A percentile compares a stretch with the other conserved stretches of the same genome.
phyloP scores from a whole-genome alignment of 2,888 invertebrate genomes.

The Meta bourneti region DNA sequence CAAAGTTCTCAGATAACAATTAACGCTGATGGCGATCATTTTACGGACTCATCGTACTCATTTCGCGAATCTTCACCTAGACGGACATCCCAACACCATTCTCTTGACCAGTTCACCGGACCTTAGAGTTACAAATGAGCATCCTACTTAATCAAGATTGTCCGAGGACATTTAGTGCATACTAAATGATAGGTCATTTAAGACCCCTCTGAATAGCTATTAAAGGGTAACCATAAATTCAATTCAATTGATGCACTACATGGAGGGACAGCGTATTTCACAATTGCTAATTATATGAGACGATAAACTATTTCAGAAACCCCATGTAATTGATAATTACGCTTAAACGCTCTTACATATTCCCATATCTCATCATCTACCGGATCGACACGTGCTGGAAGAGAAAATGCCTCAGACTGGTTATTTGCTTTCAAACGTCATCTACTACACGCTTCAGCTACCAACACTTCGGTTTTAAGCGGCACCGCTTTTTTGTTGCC shows the following conservation, averaged over 20 bases:
- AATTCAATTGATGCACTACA: conserved; percentile 30
- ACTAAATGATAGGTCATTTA: conserved; percentile 64
- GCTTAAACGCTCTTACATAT: conserved; percentile 61
- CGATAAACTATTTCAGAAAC: conserved; percentile 68
- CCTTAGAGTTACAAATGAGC: conserved; percentile 49
- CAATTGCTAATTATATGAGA: conserved; percentile 60
- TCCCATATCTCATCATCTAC: conserved; percentile 58
- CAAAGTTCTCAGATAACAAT: not conserved
- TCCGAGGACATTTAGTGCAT: conserved; percentile 47
- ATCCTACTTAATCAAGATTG: conserved; percentile 33
- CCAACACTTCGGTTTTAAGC: conserved; percentile 15
- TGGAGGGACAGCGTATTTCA: conserved; percentile 27
- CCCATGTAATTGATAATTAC: conserved; percentile 70
- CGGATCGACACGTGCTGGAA: conserved; percentile 9
- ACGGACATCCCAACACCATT: not conserved
- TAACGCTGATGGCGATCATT: not conserved
- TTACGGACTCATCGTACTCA: not conserved
- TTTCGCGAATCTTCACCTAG: not conserved
- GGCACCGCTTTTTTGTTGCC: not conserved
- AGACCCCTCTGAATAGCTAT: conserved; percentile 44
- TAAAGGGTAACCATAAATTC: conserved; percentile 65
- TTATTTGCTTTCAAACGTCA: conserved; percentile 51
- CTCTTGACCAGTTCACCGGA: not conserved
- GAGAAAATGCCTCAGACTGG: conserved; percentile 39
- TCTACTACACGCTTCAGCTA: conserved; percentile 1